Conservation (phyloP, 2,888 invertebrate genomes). For the Macrosiphum euphorbiae region DNA sequence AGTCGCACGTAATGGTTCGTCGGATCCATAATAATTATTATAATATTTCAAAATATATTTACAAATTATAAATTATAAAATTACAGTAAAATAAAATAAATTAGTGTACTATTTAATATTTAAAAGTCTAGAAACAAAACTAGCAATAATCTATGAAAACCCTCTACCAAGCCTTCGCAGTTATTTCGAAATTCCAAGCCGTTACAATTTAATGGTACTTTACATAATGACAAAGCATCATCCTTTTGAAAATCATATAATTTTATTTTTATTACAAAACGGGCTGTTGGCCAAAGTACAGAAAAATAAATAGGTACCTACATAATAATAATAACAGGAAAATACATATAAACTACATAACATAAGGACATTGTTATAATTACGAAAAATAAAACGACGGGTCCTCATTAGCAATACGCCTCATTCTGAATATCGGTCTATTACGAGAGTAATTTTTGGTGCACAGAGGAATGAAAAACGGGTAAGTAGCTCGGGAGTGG, state of each 20-base stretch:
- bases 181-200: neutral
- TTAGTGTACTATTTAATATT: neutral
- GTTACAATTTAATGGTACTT: neutral
- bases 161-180: neutral
- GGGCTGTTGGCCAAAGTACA: too few relatives aligned
- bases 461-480: neutral
- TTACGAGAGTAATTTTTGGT: neutral
- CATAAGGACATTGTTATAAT: neutral
- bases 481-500: neutral
- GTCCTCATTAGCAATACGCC: neutral
- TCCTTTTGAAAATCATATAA: neutral
- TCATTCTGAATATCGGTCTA: neutral
- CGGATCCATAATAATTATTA: neutral
- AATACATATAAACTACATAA: too few relatives aligned
- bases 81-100: neutral
- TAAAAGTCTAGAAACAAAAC: neutral
- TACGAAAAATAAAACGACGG: neutral
- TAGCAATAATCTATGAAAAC: neutral
- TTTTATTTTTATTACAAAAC: neutral
- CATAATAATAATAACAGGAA: too few relatives aligned
- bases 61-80: neutral
- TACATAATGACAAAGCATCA: neutral
- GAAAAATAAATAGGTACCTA: too few relatives aligned
- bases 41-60: neutral
- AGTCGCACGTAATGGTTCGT: neutral